A percentile compares a stretch with the other conserved stretches of the same genome.
These are phyloP conservation scores for Monopterus albus DNA, from an alignment of 2,113 vertebrate species.

Conservation along the genomic window DNA sequence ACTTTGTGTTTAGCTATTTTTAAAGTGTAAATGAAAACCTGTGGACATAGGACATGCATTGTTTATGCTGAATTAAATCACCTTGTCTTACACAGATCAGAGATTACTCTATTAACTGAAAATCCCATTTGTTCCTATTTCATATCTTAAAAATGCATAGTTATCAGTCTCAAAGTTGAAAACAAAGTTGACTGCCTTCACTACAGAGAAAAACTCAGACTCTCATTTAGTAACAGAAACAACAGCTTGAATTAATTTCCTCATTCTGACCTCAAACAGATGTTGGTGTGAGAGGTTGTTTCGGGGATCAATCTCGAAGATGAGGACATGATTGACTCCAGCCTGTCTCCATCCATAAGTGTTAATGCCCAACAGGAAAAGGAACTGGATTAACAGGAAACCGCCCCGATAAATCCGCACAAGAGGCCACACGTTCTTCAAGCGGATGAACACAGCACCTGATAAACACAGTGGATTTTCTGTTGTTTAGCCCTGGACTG, in stretches of 20 bases:
- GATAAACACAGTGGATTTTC: background rate
- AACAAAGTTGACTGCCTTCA: background rate
- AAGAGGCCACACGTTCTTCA: slow-evolving; percentile 89
- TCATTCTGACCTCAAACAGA: slow-evolving; percentile 90
- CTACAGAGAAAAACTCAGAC: background rate
- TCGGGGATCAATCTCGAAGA: slow-evolving; percentile 96
- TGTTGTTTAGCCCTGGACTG: background rate
- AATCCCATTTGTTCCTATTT: background rate
- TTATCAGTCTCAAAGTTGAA: background rate
- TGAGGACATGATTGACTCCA: slow-evolving; percentile 97
- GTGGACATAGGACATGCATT: background rate
- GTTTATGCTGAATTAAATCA: slow-evolving; percentile 21
- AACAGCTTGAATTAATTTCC: too few species aligned
- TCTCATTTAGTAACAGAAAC: background rate
- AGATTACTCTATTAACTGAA: slow-evolving; percentile 8
- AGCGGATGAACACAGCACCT: slow-evolving; percentile 87
- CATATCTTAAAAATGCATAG: background rate
- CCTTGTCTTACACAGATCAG: too few species aligned
- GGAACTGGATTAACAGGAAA: slow-evolving; percentile 98
- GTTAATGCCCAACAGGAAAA: slow-evolving; percentile 97
- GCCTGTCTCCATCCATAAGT: slow-evolving; percentile 95
- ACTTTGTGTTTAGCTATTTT: slow-evolving; percentile 3
- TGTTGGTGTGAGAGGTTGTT: slow-evolving; percentile 97
- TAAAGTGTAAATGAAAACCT: slow-evolving; percentile 8
- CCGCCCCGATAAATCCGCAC: slow-evolving; percentile 96